Conservation (phyloP, 64 coral and sea anemone species). For the Catalaphyllia jardinei region DNA sequence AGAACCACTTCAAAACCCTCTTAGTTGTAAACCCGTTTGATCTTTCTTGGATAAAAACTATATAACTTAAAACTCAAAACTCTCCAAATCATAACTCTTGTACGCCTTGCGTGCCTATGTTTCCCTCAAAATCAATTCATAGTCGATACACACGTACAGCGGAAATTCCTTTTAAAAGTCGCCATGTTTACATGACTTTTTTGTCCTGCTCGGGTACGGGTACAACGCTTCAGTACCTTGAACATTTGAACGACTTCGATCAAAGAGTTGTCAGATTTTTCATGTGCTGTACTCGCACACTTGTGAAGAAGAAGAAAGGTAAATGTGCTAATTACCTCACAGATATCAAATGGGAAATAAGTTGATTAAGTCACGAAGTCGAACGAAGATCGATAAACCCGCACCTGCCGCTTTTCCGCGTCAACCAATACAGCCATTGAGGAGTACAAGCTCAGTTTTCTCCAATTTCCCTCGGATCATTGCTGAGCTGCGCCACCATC, state of each 20-base stretch:
- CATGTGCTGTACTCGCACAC: background rate
- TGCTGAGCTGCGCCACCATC: background rate
- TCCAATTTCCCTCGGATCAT: constrained; percentile 24
- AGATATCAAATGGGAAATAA: constrained; percentile 84
- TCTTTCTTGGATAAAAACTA: too few relatives aligned
- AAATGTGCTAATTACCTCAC: background rate
- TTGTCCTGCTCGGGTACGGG: too few relatives aligned
- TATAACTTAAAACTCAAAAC: too few relatives aligned
- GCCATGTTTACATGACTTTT: too few relatives aligned
- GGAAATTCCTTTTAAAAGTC: background rate
- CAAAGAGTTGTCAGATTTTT: background rate
- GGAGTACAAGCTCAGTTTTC: background rate
- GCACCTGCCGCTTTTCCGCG: constrained; percentile 52
- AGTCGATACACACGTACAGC: background rate
- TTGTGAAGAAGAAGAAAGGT: background rate
- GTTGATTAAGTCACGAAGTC: constrained; percentile 58
- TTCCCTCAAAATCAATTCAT: too few relatives aligned
- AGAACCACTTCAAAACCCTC: too few relatives aligned
- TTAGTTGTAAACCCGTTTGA: too few relatives aligned
- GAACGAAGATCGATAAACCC: constrained; percentile 38
- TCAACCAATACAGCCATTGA: constrained; percentile 70
- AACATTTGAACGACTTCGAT: background rate
- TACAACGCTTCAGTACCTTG: too few relatives aligned
- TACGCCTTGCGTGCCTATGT: too few relatives aligned
- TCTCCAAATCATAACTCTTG: too few relatives aligned